Evolutionary conservation across 2,113 vertebrate genomes (phyloP).

Genomic region (Oxygymnocypris stewartii): DNA sequence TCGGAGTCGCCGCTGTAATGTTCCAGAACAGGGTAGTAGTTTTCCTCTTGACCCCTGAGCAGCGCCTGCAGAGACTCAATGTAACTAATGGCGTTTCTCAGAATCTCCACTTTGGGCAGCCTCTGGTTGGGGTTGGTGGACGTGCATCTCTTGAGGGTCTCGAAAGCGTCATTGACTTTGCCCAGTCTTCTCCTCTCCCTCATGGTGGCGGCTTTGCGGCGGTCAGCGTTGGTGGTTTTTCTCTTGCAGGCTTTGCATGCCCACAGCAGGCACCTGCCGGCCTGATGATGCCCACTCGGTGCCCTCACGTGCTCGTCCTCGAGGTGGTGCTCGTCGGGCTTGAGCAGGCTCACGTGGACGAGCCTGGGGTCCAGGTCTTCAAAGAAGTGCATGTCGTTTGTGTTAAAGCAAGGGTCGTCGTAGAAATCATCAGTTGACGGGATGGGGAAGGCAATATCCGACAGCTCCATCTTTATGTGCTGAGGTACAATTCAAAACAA

Average conservation of each 20-base stretch:
- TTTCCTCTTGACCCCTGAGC: conserved; percentile 87
- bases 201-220: conserved; percentile 94
- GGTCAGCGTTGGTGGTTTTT: conserved; percentile 94
- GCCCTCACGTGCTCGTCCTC: conserved; percentile 96
- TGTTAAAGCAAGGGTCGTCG: conserved; percentile 95
- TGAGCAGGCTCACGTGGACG: conserved; percentile 87
- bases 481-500: too few species aligned
- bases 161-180: conserved; percentile 97
- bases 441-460: conserved; percentile 90
- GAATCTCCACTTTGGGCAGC: conserved; percentile 97
- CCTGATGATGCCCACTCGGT: conserved; percentile 95
- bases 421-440: conserved; percentile 89
- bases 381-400: conserved; percentile 95
- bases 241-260: conserved; percentile 98
- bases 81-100: conserved; percentile 97
- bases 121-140: conserved; percentile 94
- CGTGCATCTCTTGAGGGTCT: conserved; percentile 95
- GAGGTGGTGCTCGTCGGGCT: conserved; percentile 84
- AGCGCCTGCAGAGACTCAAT: conserved; percentile 95
- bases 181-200: conserved; percentile 90
- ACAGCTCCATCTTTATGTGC: conserved; percentile 79
- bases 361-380: conserved; percentile 96
- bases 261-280: conserved; percentile 94
- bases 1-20: conserved; percentile 95
- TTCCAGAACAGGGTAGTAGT: conserved; percentile 84